Base-by-base conservation (phyloP, 2,797 vertebrate genomes). In the Vespertilio murinus region DNA sequence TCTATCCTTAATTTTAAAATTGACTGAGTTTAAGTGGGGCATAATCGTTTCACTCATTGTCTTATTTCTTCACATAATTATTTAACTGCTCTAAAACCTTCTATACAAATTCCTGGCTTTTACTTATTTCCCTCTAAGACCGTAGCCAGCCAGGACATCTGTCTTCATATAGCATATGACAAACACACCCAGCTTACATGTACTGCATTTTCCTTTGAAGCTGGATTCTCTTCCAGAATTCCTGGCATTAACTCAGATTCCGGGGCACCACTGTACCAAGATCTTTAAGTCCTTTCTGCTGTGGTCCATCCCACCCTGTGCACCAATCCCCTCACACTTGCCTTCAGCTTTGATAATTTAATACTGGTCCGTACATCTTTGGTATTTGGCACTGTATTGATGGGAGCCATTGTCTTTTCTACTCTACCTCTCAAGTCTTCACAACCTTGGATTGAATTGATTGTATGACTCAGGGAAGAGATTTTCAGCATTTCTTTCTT, bases 291-390 rank as follows among this genome's bases (percentile, higher is more conserved):
- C 1, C n/a, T 71, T 64, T 45, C 23, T 5, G 1, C 13, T 6
- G 0, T 45, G 30, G 17, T 23, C 12, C 22, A 5, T 18, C 12
- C 23, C 2, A 25, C 45, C 20, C 30, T 7, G 0, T 18, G 13
- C 1, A 35, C 38, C 35, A 40, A 5, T 4, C 7, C 52, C 9
- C 2, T 33, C 9, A 30, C 10, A 47, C 23, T 49, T 42, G 4
- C 25, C 28, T 35, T 89, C 23, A 79, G 40, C 35, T 22, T 64
- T 69, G 11, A 4, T 47, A 6, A 75, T 16, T 67, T 71, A 71
- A 56, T 8, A 22, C 30, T 14, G 8, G 5, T 65, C 28, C 78
- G 6, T 28, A 28, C 12, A 28, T 6, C 33, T 10, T 47, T 12
- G 1, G 12, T 30, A 22, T 47, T 5, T 56, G 38, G 23, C 16